phyloP scores from a whole-genome alignment of 2,113 vertebrate species.

The human (Homo sapiens) region DNA sequence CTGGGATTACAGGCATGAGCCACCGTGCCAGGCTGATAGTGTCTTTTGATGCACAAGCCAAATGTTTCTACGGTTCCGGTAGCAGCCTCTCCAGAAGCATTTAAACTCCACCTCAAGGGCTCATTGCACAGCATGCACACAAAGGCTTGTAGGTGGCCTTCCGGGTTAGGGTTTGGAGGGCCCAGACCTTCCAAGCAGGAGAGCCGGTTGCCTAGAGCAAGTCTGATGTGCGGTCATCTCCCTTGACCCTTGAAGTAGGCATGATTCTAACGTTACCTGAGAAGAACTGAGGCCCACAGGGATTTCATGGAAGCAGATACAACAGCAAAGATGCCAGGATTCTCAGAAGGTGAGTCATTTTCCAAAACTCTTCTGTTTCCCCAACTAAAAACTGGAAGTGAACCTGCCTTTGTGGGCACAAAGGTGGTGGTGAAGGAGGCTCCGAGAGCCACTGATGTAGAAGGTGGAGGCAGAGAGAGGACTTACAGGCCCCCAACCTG shows the following conservation, averaged over 20 bases:
- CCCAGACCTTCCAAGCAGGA: not conserved
- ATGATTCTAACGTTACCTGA: not conserved
- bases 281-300: not conserved
- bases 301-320: not conserved
- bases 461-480: not conserved
- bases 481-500: not conserved
- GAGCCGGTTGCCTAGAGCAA: not conserved
- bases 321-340: not conserved
- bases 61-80: not conserved
- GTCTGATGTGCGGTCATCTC: not conserved
- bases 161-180: not conserved
- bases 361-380: not conserved
- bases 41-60: not conserved
- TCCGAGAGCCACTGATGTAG: not conserved
- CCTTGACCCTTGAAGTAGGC: not conserved
- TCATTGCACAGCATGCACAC: not conserved
- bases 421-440: not conserved
- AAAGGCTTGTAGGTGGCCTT: not conserved
- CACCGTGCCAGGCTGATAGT: too few species aligned
- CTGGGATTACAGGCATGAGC: too few species aligned
- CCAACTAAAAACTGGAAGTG: not conserved
- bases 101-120: not conserved
- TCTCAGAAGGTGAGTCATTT: not conserved
- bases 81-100: not conserved
- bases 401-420: not conserved